These are phyloP conservation scores for Sesia apiformis DNA, from an alignment of 2,888 invertebrate genomes.

Conservation along the genomic window DNA sequence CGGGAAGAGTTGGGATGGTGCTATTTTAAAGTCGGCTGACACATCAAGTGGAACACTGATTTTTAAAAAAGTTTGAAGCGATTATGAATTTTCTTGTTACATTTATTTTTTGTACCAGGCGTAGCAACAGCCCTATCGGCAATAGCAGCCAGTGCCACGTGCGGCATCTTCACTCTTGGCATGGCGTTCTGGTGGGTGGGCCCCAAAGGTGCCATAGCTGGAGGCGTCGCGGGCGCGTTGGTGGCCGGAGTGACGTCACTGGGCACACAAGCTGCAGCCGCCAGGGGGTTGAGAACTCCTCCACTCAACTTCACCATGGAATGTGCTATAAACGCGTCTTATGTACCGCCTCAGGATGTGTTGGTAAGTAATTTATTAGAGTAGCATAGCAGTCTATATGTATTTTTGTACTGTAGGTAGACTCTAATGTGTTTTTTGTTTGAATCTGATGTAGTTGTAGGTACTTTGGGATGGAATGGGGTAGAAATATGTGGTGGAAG, in stretches of 20 bases:
- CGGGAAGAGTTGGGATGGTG: too few species aligned
- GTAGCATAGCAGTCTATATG: background rate
- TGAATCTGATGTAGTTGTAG: too few species aligned
- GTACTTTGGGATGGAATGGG: too few species aligned
- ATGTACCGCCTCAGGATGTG: conserved; percentile 43
- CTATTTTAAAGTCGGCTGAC: too few species aligned
- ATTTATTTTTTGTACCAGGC: conserved; percentile 26
- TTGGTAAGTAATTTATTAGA: conserved; percentile 39
- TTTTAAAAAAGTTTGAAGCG: too few species aligned
- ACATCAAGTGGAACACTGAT: too few species aligned
- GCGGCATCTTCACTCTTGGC: conserved; percentile 88
- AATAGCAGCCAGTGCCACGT: conserved; percentile 87
- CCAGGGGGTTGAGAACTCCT: conserved; percentile 73
- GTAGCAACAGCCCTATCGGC: conserved; percentile 86
- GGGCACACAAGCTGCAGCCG: conserved; percentile 79
- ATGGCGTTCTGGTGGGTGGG: conserved; percentile 89
- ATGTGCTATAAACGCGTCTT: conserved; percentile 39
- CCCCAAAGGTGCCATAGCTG: conserved; percentile 76
- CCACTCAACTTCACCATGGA: conserved; percentile 29
- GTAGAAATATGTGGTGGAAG: too few species aligned
- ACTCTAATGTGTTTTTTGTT: too few species aligned
- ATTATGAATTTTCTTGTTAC: too few species aligned
- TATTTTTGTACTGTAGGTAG: background rate
- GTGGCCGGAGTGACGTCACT: conserved; percentile 78
- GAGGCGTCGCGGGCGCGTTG: conserved; percentile 76